Evolutionary conservation across 2,113 vertebrate species (phyloP), one percentile per base, ranked within the genome.

Genomic region (Caracal caracal): DNA sequence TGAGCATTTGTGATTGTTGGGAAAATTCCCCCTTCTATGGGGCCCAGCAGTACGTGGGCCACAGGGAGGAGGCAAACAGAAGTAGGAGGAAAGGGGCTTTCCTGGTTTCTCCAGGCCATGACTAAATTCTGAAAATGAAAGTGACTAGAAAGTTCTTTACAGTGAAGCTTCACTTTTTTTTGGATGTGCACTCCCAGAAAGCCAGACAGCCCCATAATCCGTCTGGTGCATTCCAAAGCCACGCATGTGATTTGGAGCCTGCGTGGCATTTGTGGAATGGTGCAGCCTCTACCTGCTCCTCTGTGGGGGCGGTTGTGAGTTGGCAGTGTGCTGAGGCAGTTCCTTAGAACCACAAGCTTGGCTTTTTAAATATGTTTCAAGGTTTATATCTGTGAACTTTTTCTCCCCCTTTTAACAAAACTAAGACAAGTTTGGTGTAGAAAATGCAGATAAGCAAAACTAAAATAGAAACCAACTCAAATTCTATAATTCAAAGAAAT

Each of bases 191-290:
- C 30, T 90, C 93, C 78, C 66, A 86, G 96, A 85, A 82, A 93
- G 56, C 85, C 88, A 97, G 81, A 86, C n/a, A 59, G 47, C 49
- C 81, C 49, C 17, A 0, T 80, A 93, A 81, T 96, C 90, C 84
- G 40, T 47, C 43, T 1, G 17, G 66, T 95, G 88, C 90, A 91
- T 96, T 95, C 96, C 96, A 96, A 43, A 97, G 92, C 71, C 49
- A n/a, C 30, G 33, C 86, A 71, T 89, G 88, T 56, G 63, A 65
- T 83, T 30, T 90, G 59, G 95, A 73, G n/a, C 70, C 86, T 16
- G n/a, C 0, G 1, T 65, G 91, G 97, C 70, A 61, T 96, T 61
- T 28, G 17, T 1, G 26, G 89, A 95, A 79, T 83, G 82, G 47
- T 20, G 5, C 33, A 24, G 71, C 63, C 75, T 30, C 75, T 91